phyloP scores from a whole-genome alignment of 2,888 invertebrate genomes.

The Cephus nigrinus region DNA sequence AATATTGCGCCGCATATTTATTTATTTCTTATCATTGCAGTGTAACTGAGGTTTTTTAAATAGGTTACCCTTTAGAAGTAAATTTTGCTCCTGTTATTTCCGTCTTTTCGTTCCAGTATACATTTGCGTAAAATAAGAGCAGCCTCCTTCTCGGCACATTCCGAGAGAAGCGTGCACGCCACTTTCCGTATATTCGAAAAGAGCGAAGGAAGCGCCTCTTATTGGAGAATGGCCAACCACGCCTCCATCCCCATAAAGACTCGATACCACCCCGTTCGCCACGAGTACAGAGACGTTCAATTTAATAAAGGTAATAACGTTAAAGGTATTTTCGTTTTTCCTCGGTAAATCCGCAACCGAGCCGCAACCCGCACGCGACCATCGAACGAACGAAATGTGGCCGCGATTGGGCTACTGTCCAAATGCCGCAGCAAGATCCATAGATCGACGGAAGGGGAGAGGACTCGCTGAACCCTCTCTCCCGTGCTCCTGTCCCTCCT shows the following conservation, averaged over 20 bases:
- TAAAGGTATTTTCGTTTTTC: conserved; percentile 60
- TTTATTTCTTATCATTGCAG: too few relatives aligned
- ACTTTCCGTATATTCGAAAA: conserved; percentile 16
- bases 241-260: conserved; percentile 38
- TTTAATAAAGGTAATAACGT: conserved; percentile 65
- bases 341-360: conserved; percentile 37
- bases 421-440: conserved; percentile 43
- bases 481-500: too few relatives aligned
- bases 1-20: too few relatives aligned
- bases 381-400: conserved; percentile 52
- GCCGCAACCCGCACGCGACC: conserved; percentile 41
- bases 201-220: conserved; percentile 15
- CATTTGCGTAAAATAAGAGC: not conserved
- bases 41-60: too few relatives aligned
- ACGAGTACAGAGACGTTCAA: conserved; percentile 47
- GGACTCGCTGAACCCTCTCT: not conserved
- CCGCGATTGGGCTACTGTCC: conserved; percentile 62
- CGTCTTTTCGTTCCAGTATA: too few relatives aligned
- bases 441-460: not conserved
- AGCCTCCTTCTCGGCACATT: not conserved
- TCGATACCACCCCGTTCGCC: conserved; percentile 10
- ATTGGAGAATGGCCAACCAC: conserved; percentile 55
- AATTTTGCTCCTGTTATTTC: too few relatives aligned
- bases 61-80: too few relatives aligned
- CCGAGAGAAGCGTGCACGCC: conserved; percentile 1